A percentile compares a stretch with the other conserved stretches of the same genome.
These are phyloP conservation scores for Pangasianodon gigas DNA, from an alignment of 2,113 vertebrate genomes.

Conservation along the genomic window DNA sequence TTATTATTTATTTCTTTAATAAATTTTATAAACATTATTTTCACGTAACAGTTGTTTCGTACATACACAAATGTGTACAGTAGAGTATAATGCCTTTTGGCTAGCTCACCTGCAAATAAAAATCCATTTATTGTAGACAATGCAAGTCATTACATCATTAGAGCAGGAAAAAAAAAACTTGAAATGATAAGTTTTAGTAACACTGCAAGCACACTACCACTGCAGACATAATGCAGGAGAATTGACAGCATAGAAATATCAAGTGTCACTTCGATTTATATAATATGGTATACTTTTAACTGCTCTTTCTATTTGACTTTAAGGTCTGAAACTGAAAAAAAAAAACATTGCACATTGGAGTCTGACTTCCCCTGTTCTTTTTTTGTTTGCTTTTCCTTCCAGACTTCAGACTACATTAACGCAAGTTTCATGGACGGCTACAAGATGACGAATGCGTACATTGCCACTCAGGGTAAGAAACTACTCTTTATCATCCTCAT, in stretches of 20 bases:
- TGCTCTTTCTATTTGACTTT: not conserved
- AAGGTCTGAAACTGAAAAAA: not conserved
- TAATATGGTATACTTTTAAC: not conserved
- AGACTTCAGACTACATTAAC: slow-evolving; percentile 82
- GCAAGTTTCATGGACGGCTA: slow-evolving; percentile 82
- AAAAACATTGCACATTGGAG: not conserved
- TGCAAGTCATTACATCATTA: not conserved
- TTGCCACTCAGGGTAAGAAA: slow-evolving; percentile 78
- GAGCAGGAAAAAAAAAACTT: not conserved
- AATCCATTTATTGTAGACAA: not conserved
- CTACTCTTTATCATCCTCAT: not conserved
- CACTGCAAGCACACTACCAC: not conserved
- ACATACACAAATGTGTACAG: not conserved
- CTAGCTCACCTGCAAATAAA: no score
- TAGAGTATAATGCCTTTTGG: no score
- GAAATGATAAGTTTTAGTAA: not conserved
- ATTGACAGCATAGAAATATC: not conserved
- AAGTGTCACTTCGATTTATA: not conserved
- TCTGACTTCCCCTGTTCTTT: not conserved
- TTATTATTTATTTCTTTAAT: not conserved
- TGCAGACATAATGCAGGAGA: not conserved
- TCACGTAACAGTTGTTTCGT: not conserved
- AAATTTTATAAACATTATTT: not conserved
- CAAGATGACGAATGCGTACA: slow-evolving; percentile 74
- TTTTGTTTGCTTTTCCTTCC: slow-evolving; percentile 30